Percentiles rank a stretch among this genome's conserved stretches.
Conservation (phyloP, 2,888 invertebrate species). For the Stenodema calcarata region DNA sequence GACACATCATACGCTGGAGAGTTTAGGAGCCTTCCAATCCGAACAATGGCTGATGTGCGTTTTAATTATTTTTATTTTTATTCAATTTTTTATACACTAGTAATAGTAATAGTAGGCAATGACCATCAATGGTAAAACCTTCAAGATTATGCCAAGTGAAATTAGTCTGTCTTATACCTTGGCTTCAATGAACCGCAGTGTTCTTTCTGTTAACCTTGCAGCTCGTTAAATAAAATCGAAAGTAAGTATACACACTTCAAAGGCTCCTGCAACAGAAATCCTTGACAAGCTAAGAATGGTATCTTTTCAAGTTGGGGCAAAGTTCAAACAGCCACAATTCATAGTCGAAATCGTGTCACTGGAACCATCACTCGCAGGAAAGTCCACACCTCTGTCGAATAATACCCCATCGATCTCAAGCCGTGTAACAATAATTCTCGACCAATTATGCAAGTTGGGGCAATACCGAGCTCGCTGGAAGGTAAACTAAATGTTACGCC, state of each 20-base stretch:
- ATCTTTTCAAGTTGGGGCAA: not conserved
- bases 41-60: too few relatives aligned
- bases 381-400: not conserved
- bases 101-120: too few relatives aligned
- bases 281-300: not conserved
- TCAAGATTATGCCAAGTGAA: too few relatives aligned
- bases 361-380: not conserved
- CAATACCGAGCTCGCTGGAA: not conserved
- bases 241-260: not conserved
- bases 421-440: slow-evolving; percentile 6
- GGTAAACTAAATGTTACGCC: slow-evolving; percentile 25
- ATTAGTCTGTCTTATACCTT: not conserved
- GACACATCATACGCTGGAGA: too few relatives aligned
- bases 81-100: too few relatives aligned
- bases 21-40: too few relatives aligned
- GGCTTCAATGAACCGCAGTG: not conserved
- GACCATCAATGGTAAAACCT: too few relatives aligned
- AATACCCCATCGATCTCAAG: slow-evolving; percentile 3
- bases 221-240: not conserved
- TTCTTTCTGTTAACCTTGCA: not conserved
- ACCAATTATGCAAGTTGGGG: slow-evolving; percentile 6
- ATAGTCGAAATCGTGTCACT: not conserved
- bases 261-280: not conserved
- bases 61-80: too few relatives aligned
- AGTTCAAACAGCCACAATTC: not conserved